A percentile compares a stretch with the other conserved stretches of the same genome.
Evolutionary conservation across 2,888 invertebrate genomes (phyloP).

Genomic region (Masnerella sp.): DNA sequence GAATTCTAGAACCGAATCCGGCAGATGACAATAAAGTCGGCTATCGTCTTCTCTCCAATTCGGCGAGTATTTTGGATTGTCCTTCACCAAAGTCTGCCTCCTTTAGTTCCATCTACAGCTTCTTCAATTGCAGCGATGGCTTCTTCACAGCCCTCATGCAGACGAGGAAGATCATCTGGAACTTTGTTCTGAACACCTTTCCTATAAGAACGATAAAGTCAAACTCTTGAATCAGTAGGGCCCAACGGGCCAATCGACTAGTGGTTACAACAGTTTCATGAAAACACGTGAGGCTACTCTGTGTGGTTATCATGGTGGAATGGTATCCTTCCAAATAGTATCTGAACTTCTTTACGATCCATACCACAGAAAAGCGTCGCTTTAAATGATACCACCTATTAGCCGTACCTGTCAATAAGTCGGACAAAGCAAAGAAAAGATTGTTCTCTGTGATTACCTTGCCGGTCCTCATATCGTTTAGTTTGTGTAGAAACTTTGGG

Average conservation of each 20-base stretch:
- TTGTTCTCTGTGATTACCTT: not conserved
- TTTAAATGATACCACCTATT: not conserved
- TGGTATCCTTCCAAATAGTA: constrained; percentile 42
- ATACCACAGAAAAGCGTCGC: constrained; percentile 55
- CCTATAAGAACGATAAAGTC: not conserved
- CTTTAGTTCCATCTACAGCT: not conserved
- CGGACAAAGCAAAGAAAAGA: no score
- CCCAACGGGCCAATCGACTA: not conserved
- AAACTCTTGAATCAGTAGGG: not conserved
- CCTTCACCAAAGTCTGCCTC: not conserved
- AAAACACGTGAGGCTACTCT: constrained; percentile 62
- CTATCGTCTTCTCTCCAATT: constrained; percentile 4
- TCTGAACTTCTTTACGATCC: constrained; percentile 25
- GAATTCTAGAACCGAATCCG: not conserved
- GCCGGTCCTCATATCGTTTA: not conserved
- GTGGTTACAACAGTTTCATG: constrained; percentile 10
- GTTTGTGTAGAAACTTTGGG: not conserved
- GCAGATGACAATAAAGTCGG: not conserved
- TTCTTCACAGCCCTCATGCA: not conserved
- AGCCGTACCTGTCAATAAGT: no score
- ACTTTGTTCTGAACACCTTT: not conserved
- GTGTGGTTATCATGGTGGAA: no score
- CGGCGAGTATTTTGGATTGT: not conserved
- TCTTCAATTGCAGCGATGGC: not conserved
- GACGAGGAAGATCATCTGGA: not conserved